Evolutionary conservation across 2,797 vertebrate species (phyloP).

Genomic region (Epinephelus awoara): DNA sequence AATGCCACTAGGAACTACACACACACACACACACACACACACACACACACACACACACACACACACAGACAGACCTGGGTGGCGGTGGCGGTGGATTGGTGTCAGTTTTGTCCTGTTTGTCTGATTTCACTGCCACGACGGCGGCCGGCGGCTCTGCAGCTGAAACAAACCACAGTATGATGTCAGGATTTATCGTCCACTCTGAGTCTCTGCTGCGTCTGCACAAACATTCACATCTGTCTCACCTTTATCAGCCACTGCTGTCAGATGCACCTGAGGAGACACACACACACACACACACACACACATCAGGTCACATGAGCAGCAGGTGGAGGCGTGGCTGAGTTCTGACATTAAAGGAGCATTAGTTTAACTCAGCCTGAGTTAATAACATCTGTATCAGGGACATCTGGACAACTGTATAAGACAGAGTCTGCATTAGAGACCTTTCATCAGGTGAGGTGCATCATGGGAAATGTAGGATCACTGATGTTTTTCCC

Average conservation of each 20-base stretch:
- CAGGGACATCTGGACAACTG: too few species aligned
- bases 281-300: conserved; percentile 32
- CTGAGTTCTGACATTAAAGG: too few species aligned
- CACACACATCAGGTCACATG: conserved; percentile 16
- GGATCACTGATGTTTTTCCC: too few species aligned
- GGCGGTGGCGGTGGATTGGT: conserved; percentile 45
- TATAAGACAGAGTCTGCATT: too few species aligned
- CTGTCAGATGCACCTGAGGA: conserved; percentile 38
- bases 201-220: background rate
- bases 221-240: background rate
- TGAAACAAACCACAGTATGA: conserved; percentile 18
- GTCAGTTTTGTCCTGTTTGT: conserved; percentile 52
- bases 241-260: conserved; percentile 65
- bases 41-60: conserved; percentile 1
- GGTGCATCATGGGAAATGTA: too few species aligned
- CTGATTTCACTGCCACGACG: conserved; percentile 55
- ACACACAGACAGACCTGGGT: conserved; percentile 57
- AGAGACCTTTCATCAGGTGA: too few species aligned
- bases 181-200: too few species aligned
- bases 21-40: too few species aligned
- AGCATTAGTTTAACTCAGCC: too few species aligned
- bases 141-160: conserved; percentile 60
- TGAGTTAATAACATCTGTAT: too few species aligned
- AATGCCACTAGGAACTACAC: too few species aligned
- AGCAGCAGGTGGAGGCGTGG: background rate